phyloP scores from a whole-genome alignment of 1,140 invertebrate species.

The Andricus grossulariae region DNA sequence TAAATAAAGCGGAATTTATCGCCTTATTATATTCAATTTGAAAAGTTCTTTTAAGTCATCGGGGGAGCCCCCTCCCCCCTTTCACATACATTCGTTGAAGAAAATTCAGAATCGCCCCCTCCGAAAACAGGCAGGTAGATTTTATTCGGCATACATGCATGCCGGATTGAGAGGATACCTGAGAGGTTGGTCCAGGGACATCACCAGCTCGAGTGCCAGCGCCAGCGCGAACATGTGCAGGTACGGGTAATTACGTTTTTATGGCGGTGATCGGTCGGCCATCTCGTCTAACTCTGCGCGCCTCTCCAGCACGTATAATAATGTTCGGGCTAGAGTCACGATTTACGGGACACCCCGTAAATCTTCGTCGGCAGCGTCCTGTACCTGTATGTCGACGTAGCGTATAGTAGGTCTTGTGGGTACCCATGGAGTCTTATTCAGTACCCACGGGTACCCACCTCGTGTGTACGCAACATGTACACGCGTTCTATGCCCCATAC shows the following conservation, averaged over 20 bases:
- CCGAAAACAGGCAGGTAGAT: too few species aligned
- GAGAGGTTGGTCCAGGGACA: neutral
- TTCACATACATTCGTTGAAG: too few species aligned
- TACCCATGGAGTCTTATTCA: conserved; percentile 29
- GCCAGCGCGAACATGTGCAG: neutral
- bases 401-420: neutral
- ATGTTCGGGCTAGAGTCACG: conserved; percentile 37
- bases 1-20: too few species aligned
- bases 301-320: conserved; percentile 34
- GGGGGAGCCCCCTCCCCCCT: too few species aligned
- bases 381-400: conserved; percentile 21
- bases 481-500: conserved; percentile 34
- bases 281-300: too few species aligned
- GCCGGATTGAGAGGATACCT: neutral
- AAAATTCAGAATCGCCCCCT: too few species aligned
- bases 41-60: too few species aligned
- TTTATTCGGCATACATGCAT: too few species aligned
- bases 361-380: conserved; percentile 46
- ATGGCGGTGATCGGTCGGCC: conserved; percentile 44
- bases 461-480: conserved; percentile 27
- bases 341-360: conserved; percentile 60
- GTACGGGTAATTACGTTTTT: conserved; percentile 57
- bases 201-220: neutral
- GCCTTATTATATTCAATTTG: too few species aligned
- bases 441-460: too few species aligned